Percentiles rank a stretch among this genome's conserved stretches.
Evolutionary conservation across 2,888 invertebrate genomes (phyloP).

Genomic region (Acanthosepion lycidas): DNA sequence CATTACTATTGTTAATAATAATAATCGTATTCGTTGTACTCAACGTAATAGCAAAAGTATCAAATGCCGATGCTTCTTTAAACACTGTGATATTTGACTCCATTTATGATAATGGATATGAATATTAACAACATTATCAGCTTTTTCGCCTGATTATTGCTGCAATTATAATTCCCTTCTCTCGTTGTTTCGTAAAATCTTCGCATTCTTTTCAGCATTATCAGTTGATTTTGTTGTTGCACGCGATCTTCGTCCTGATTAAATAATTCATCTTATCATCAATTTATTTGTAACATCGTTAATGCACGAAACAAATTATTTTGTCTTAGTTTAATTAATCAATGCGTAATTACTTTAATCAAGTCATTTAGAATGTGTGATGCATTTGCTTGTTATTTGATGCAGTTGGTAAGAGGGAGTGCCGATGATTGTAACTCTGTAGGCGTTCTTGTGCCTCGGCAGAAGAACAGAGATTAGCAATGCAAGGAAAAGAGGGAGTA

Average conservation of each 20-base stretch:
- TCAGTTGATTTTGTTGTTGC: neutral
- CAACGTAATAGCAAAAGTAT: neutral
- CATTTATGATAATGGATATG: neutral
- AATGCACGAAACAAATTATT: neutral
- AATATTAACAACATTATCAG: neutral
- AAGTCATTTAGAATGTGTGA: neutral
- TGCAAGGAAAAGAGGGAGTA: neutral
- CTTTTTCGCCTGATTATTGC: neutral
- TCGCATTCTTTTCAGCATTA: neutral
- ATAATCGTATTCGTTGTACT: too few species aligned
- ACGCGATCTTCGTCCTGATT: neutral
- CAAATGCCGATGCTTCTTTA: neutral
- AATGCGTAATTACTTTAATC: neutral
- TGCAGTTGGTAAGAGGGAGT: neutral
- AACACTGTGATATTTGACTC: neutral
- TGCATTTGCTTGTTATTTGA: neutral
- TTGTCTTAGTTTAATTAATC: slow-evolving; percentile 21
- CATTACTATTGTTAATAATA: too few species aligned
- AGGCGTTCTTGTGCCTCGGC: neutral
- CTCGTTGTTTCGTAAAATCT: neutral
- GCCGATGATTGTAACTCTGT: neutral
- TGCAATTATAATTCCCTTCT: neutral
- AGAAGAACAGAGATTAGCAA: neutral
- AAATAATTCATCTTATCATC: neutral
- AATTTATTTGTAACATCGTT: neutral